These are phyloP conservation scores for Luperina nickerlii DNA, from an alignment of 2,888 invertebrate species.

Conservation along the genomic window DNA sequence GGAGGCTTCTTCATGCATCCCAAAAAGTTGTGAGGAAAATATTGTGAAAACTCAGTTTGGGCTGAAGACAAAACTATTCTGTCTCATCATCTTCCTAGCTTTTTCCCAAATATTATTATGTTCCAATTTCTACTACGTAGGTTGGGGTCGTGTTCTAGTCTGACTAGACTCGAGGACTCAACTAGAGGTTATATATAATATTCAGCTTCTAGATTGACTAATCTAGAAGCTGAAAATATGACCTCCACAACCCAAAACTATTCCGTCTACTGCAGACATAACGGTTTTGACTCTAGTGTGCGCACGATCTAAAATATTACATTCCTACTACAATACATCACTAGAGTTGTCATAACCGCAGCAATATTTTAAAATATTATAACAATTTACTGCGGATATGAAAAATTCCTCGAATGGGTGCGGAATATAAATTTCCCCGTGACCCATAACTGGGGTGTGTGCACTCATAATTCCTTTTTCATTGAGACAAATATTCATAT, in stretches of 20 bases:
- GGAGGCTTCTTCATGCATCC: too few relatives aligned
- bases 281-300: not conserved
- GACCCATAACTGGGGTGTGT: constrained; percentile 80
- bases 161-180: too few relatives aligned
- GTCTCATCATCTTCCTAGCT: not conserved
- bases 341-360: constrained; percentile 64
- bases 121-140: not conserved
- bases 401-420: constrained; percentile 83
- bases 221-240: too few relatives aligned
- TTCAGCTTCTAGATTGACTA: too few relatives aligned
- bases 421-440: constrained; percentile 82
- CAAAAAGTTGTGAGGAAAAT: too few relatives aligned
- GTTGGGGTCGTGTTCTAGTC: not conserved
- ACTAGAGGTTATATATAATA: too few relatives aligned
- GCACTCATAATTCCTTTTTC: constrained; percentile 87
- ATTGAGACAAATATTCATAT: constrained; percentile 90
- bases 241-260: not conserved
- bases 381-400: constrained; percentile 80
- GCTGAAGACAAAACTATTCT: too few relatives aligned
- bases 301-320: constrained; percentile 6
- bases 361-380: constrained; percentile 80
- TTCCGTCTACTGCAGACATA: not conserved
- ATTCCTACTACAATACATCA: constrained; percentile 43
- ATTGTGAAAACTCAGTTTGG: too few relatives aligned
- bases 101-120: not conserved